Evolutionary conservation across 2,113 vertebrate genomes (phyloP), one percentile per base, ranked within the genome.

Genomic region (Toxostoma redivivum): DNA sequence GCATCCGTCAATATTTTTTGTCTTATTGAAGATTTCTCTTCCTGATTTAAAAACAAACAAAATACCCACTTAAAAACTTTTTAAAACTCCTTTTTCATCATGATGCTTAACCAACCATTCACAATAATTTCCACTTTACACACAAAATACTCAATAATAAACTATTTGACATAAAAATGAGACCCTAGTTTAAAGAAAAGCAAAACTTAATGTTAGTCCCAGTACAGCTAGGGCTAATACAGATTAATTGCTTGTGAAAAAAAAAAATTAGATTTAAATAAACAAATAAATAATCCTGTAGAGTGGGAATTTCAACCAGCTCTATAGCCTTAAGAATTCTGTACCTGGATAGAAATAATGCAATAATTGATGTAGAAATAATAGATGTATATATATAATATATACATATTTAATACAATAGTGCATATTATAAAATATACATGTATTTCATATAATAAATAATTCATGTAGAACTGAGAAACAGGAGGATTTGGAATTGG

Each of bases 401-500:
- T 15, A 15, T 15, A 15, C 14, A 15, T 27, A 27, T 51, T 51
- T 51, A 9, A 16, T 50, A 50, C 14, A 25, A 25, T 27, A 15
- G 27, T 50, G 7, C 9, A 27, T 50, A 50, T 50, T 27, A 50
- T 15, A 51, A 28, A 28, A 28, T 51, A 28, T 16, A 27, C 15
- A 51, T 28, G 3, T 50, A 9, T 28, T 51, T 51, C 3, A 28
- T 51, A 27, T 50, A 27, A 50, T 27, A 42, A 81, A 44, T 42
- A 5, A 12, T 51, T 81, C 0, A 0, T 16, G 12, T 10, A 12
- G 42, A 92, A 28, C 35, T 15, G 14, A 28, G 3, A 18, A 20
- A n/a, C 17, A 10, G 20, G 23, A 77, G n/a, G 27, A 14, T 21
- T 30, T 2, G 4, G 22, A 33, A 31, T 0, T 10, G 33, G 38